phyloP scores from a whole-genome alignment of 1,140 invertebrate genomes.

The Lepidostoma basale region DNA sequence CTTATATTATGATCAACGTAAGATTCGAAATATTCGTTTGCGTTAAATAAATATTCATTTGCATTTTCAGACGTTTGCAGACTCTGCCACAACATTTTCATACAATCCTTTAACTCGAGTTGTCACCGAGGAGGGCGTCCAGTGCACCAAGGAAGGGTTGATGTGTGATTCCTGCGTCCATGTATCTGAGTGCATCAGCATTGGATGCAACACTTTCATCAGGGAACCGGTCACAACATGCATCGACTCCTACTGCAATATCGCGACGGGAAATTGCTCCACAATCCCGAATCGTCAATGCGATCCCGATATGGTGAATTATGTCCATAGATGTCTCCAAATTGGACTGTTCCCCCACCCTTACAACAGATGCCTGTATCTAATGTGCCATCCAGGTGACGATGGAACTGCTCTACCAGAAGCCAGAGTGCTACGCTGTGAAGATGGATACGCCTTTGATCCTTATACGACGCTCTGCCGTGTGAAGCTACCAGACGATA shows the following conservation, averaged over 20 bases:
- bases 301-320: background rate
- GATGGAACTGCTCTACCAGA: background rate
- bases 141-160: slow-evolving; percentile 15
- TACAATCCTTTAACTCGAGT: background rate
- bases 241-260: background rate
- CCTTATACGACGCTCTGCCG: background rate
- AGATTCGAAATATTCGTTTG: too few relatives aligned
- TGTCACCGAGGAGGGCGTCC: background rate
- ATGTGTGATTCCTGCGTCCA: slow-evolving; percentile 28
- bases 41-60: too few relatives aligned
- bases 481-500: background rate
- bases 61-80: background rate
- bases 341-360: slow-evolving; percentile 53
- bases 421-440: background rate
- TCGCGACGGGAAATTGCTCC: slow-evolving; percentile 17
- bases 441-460: slow-evolving; percentile 25
- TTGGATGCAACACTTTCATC: background rate
- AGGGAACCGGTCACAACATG: slow-evolving; percentile 8
- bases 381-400: slow-evolving; percentile 50
- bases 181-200: slow-evolving; percentile 9
- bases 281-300: background rate
- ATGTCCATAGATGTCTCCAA: slow-evolving; percentile 19
- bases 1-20: too few relatives aligned
- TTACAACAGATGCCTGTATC: slow-evolving; percentile 53
- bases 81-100: background rate